Base-by-base conservation (phyloP, 2,888 invertebrate genomes). In the Bombylius discolor region DNA sequence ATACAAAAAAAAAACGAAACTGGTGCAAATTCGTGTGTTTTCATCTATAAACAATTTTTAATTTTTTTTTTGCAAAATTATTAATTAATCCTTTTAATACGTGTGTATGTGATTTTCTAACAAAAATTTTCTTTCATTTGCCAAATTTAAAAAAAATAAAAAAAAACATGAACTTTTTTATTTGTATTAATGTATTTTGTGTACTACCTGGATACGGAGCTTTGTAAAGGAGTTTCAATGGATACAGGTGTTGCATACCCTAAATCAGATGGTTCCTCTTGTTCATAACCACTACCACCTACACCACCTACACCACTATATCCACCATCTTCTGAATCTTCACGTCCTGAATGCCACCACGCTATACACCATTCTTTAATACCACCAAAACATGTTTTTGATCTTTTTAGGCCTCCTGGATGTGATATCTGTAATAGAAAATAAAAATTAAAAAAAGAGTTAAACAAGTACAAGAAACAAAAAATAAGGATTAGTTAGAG, bases 311-410 rank as follows among this genome's bases (percentile, higher is more conserved):
- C 7, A n/a, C n/a, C 23, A 47, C 47, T 23, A 46, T 14, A 23
- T 47, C 31, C 54, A 50, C 51, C 85, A 61, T 87, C 87, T 64
- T 87, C 86, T 60, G 84, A 79, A 66, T 90, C 89, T 60, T 90
- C 89, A 45, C 89, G 79, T 0, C 90, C 90, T 13, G 89, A 89
- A 72, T 89, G 89, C 89, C 89, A 90, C 90, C 90, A 90, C 68
- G 89, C 89, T 56, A 89, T 81, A 71, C 90, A 90, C 90, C 89
- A 89, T 61, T 84, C 83, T 60, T 83, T 75, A 55, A 86, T 74
- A 23, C 80, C 70, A 62, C 71, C 69, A 64, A 72, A 68, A 61
- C 73, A 74, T 54, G 68, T 69, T 62, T 67, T 66, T 56, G 66
- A 61, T 57, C 70, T 71, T 65, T 69, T 69, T 63, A 69, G 64